Percentiles rank a stretch among this genome's conserved stretches.
Conservation (phyloP, 2,797 vertebrate genomes). For the Artibeus lituratus region DNA sequence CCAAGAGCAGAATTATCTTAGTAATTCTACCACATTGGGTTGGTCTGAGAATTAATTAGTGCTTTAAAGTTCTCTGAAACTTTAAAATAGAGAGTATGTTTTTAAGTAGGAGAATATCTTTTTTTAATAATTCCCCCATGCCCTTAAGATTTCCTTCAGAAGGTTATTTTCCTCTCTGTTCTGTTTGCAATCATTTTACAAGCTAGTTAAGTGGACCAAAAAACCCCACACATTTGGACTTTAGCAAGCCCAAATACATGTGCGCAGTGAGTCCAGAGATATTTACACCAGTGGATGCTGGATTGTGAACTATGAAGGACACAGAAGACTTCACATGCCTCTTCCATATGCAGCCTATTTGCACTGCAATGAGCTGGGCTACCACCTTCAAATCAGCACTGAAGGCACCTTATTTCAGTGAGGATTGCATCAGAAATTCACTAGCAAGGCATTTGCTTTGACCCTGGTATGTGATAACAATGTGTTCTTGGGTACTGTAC, state of each 20-base stretch:
- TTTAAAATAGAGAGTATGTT: neutral
- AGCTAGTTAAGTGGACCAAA: neutral
- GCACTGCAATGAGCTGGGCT: neutral
- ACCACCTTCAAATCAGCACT: constrained; percentile 12
- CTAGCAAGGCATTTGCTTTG: constrained; percentile 18
- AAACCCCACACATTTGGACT: neutral
- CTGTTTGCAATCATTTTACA: neutral
- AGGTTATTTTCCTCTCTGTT: neutral
- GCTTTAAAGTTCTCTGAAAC: constrained; percentile 4
- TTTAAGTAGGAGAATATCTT: neutral
- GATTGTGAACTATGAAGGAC: neutral
- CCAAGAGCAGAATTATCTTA: neutral
- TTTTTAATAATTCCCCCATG: neutral
- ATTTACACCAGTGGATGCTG: neutral
- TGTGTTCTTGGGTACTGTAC: constrained; percentile 37
- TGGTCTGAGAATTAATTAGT: neutral
- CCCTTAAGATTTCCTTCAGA: neutral
- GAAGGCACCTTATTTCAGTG: neutral
- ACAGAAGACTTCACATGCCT: neutral
- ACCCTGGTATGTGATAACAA: constrained; percentile 21
- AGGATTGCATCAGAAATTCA: constrained; percentile 41
- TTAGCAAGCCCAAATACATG: neutral
- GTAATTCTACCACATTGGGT: neutral
- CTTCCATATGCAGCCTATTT: neutral
- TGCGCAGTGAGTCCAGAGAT: neutral